Evolutionary conservation across 2,888 invertebrate species (phyloP).

Genomic region (Octonoba sinensis): DNA sequence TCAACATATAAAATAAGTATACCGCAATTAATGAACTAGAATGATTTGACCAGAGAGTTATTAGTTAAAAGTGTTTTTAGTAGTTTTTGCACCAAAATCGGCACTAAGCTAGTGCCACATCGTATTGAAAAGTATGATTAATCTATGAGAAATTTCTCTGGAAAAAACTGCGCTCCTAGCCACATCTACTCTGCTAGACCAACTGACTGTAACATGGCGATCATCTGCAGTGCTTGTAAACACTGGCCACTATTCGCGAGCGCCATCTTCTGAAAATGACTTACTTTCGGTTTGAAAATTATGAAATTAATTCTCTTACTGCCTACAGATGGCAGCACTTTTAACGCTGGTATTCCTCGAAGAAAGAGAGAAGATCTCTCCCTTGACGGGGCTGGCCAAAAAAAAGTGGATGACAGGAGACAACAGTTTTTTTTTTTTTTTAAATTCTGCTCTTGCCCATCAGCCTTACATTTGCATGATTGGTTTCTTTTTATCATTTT

Average conservation of each 20-base stretch:
- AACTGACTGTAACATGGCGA: constrained; percentile 39
- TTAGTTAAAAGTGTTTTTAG: too few species aligned
- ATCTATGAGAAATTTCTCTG: neutral
- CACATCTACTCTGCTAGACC: constrained; percentile 19
- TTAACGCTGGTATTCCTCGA: neutral
- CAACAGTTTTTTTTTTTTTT: too few species aligned
- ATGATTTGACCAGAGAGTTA: constrained; percentile 3
- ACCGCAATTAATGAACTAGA: neutral
- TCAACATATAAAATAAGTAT: neutral
- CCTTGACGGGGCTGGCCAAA: too few species aligned
- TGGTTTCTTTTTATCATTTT: too few species aligned
- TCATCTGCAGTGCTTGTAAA: constrained; percentile 57
- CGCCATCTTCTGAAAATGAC: constrained; percentile 20
- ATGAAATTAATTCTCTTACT: neutral
- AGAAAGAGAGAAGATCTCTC: too few species aligned
- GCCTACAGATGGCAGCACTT: constrained; percentile 30
- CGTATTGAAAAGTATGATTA: constrained; percentile 1
- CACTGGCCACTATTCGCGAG: constrained; percentile 38
- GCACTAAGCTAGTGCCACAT: constrained; percentile 20
- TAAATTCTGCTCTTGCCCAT: too few species aligned
- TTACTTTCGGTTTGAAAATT: neutral
- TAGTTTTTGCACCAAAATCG: neutral
- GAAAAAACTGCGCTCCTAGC: too few species aligned
- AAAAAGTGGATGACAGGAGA: too few species aligned
- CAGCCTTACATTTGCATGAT: too few species aligned